Percentiles rank a stretch among this genome's conserved stretches.
These are phyloP conservation scores for Montipora efflorescens DNA, from an alignment of 64 coral and sea anemone genomes.

Conservation along the genomic window DNA sequence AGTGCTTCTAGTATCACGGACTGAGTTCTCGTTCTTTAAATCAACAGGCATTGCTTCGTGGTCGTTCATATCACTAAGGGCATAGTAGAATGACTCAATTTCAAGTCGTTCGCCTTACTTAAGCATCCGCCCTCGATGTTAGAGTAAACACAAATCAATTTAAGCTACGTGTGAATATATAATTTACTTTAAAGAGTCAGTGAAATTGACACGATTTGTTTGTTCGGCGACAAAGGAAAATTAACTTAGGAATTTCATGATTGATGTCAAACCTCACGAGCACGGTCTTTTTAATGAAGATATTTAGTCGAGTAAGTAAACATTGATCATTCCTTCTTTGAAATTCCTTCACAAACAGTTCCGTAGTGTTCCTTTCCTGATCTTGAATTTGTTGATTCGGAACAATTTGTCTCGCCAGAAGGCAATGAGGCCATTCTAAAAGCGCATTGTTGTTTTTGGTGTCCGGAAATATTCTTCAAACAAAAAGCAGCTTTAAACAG, in stretches of 20 bases:
- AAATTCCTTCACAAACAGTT: background rate
- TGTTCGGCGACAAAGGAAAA: constrained; percentile 2
- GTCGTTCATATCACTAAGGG: constrained; percentile 21
- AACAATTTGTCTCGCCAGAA: background rate
- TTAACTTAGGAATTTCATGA: constrained; percentile 18
- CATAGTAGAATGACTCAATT: constrained; percentile 15
- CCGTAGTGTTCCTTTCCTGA: background rate
- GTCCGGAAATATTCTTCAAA: constrained; percentile 1
- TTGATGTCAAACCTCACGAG: constrained; percentile 14
- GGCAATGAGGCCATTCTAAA: background rate
- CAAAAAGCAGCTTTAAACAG: background rate
- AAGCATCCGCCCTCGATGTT: background rate
- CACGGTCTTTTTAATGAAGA: background rate
- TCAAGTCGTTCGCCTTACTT: background rate
- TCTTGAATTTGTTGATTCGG: background rate
- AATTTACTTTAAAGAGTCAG: background rate
- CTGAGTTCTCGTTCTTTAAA: background rate
- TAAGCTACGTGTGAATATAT: constrained; percentile 16
- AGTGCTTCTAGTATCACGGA: background rate
- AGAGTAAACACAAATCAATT: background rate
- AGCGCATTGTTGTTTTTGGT: background rate
- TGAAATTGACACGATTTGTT: constrained; percentile 9
- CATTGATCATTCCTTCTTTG: background rate
- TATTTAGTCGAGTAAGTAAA: background rate
- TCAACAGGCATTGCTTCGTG: constrained; percentile 7